Evolutionary conservation across 37 sponge, comb jelly and placozoan species (phyloP), one percentile per base, ranked within the genome.

Genomic region (Agelas oroides): DNA sequence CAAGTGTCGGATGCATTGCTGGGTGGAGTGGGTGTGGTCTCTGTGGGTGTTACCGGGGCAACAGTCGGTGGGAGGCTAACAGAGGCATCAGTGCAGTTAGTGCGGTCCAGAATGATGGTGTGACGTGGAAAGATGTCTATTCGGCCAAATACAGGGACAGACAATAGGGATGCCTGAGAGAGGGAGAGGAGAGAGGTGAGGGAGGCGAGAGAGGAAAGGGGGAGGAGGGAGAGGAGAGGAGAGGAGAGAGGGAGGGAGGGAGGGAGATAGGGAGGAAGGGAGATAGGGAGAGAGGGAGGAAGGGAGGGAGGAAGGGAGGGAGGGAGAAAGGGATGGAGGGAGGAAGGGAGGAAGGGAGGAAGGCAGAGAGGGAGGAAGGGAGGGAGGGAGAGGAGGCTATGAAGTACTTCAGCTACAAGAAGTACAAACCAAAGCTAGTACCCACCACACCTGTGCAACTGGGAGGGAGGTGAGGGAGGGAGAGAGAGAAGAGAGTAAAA

Each of bases 21-120:
- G 46, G 46, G 46, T 8, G 46, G 46, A 12, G 46, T 46, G 8
- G 46, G 46, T 46, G 46, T 46, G 46, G 8, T 8, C 3, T 46
- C 46, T 8, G 46, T 46, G 46, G 3, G 3, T 46, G 46, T 3
- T 8, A 46, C 46, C 8, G 46, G 46, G 3, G 46, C 46, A 46
- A 46, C 46, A 46, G 46, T 46, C 6, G 46, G 46, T 46, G 46
- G 46, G 46, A 46, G 46, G 8, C 46, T 8, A 46, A 8, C 8
- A 8, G 46, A 8, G 46, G 46, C 46, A 46, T 37, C 0, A 38
- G 31, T 46, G 39, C 86, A 85, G 59, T 35, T 21, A 59, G 78
- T 58, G 46, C 46, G 53, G 78, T 85, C 86, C 70, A 85, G 78
- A 67, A 85, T 70, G 60, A 85, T 67, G 30, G 68, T 67, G 59